Conservation (phyloP, 1,140 invertebrate species). For the Arctopsyche grandis region DNA sequence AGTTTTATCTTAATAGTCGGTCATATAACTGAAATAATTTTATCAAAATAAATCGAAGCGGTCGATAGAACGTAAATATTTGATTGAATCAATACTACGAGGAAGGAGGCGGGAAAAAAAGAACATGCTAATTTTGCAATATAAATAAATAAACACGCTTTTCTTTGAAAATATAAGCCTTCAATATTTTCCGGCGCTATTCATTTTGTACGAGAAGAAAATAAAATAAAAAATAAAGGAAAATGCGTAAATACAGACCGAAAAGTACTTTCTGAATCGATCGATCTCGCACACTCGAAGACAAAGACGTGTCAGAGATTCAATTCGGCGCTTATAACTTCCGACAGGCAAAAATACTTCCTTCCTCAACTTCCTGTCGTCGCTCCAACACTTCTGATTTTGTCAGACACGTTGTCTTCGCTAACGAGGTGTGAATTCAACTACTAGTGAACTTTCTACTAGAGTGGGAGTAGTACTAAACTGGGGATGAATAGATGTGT, state of each 20-base stretch:
- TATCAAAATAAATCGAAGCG: too few relatives aligned
- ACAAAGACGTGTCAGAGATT: constrained; percentile 1
- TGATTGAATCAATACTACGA: neutral
- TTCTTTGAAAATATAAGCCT: neutral
- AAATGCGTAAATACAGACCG: neutral
- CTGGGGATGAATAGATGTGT: too few relatives aligned
- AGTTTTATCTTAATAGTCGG: too few relatives aligned
- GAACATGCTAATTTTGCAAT: too few relatives aligned
- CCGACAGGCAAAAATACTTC: neutral
- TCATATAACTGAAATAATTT: too few relatives aligned
- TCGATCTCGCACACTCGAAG: neutral
- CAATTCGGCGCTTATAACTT: neutral
- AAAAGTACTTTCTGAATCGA: neutral
- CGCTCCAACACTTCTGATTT: neutral
- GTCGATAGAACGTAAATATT: too few relatives aligned
- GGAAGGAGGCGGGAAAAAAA: neutral
- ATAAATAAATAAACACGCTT: neutral
- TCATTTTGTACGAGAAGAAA: neutral
- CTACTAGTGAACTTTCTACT: neutral
- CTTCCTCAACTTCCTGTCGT: neutral
- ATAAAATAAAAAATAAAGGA: neutral
- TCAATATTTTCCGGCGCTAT: neutral
- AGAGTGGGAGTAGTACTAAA: neutral
- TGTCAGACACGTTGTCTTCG: constrained; percentile 12
- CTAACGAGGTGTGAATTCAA: constrained; percentile 18